A percentile compares a stretch with the other conserved stretches of the same genome.
Conservation (phyloP, 1,140 invertebrate species). For the Pseudoatta argentina region DNA sequence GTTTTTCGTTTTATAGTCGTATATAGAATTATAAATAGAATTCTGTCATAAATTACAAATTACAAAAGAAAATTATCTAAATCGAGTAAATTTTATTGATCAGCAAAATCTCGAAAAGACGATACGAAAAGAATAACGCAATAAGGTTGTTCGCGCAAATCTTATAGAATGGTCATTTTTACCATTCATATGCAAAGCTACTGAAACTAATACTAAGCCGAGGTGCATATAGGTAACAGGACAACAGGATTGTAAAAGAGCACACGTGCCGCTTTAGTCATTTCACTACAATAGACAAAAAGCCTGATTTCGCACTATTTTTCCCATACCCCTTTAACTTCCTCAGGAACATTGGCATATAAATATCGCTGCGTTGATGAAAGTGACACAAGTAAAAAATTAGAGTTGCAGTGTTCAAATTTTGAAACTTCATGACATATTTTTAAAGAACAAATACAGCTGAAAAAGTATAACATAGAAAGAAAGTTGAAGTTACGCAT, state of each 20-base stretch:
- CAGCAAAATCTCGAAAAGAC: not conserved
- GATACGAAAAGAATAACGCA: not conserved
- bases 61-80: not conserved
- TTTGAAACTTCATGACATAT: too few relatives aligned
- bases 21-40: not conserved
- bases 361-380: too few relatives aligned
- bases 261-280: slow-evolving; percentile 46
- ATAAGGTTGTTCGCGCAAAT: not conserved
- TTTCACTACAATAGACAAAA: not conserved
- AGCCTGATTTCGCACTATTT: not conserved
- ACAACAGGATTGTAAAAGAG: slow-evolving; percentile 15
- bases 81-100: not conserved
- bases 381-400: too few relatives aligned
- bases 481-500: too few relatives aligned
- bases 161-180: slow-evolving; percentile 55
- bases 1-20: not conserved
- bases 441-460: too few relatives aligned
- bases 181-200: slow-evolving; percentile 41
- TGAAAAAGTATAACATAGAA: too few relatives aligned
- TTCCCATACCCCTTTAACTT: not conserved
- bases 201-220: not conserved
- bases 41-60: not conserved
- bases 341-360: not conserved
- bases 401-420: too few relatives aligned
- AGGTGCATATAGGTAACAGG: slow-evolving; percentile 9